Evolutionary conservation across 2,797 vertebrate species (phyloP).

Genomic region (Percopsis omiscomaycus): DNA sequence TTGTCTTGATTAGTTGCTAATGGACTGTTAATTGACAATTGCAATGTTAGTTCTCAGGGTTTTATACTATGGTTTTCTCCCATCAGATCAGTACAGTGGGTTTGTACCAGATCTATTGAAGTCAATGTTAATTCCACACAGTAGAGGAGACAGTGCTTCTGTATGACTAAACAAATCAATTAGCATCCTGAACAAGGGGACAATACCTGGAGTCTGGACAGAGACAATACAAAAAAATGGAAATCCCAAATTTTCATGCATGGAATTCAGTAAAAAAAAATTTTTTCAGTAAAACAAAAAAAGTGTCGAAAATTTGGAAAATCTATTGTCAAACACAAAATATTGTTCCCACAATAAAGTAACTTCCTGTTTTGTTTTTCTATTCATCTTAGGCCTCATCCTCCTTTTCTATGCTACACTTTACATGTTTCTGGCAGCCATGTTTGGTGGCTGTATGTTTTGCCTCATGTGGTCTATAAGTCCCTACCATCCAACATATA

Average conservation of each 20-base stretch:
- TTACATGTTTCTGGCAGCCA: constrained; percentile 91
- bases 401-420: constrained; percentile 91
- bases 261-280: too few species aligned
- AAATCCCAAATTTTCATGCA: neutral
- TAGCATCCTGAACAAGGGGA: constrained; percentile 47
- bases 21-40: constrained; percentile 68
- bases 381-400: constrained; percentile 82
- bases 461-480: constrained; percentile 92
- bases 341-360: neutral
- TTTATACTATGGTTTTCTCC: constrained; percentile 30
- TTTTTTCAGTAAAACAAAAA: neutral
- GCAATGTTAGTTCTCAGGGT: constrained; percentile 39
- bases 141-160: constrained; percentile 22
- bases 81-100: constrained; percentile 27
- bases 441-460: constrained; percentile 92
- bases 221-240: neutral
- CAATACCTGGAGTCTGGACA: constrained; percentile 44
- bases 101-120: constrained; percentile 12
- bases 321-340: neutral
- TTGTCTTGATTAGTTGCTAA: constrained; percentile 72
- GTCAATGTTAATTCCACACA: constrained; percentile 31
- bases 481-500: constrained; percentile 89
- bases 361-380: neutral
- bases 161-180: constrained; percentile 53
- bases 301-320: too few species aligned